These are phyloP conservation scores for Diadema setosum DNA, from an alignment of 35 echinoderm and acorn worm genomes.

Conservation along the genomic window DNA sequence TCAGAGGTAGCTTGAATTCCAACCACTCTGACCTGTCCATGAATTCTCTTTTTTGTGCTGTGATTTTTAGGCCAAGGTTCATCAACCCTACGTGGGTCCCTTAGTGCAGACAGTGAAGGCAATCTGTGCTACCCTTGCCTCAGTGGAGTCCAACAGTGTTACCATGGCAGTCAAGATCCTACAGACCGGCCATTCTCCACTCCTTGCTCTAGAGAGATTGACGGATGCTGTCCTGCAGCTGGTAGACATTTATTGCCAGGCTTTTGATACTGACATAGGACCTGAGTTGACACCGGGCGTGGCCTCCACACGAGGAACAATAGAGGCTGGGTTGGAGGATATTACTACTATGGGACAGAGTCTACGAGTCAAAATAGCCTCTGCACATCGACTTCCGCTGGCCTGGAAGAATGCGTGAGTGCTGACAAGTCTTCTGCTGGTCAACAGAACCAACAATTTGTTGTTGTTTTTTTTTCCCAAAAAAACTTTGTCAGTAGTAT, in stretches of 20 bases:
- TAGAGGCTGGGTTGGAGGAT: constrained; percentile 33
- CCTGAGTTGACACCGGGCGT: constrained; percentile 64
- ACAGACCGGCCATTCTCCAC: constrained; percentile 7
- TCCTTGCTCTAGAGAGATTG: neutral
- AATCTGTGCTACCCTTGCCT: constrained; percentile 80
- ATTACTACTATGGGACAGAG: constrained; percentile 69
- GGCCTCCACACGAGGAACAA: neutral
- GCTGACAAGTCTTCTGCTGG: no score
- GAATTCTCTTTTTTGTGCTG: no score
- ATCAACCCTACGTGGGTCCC: constrained; percentile 12
- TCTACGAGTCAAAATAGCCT: constrained; percentile 54
- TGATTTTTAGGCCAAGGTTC: constrained; percentile 10
- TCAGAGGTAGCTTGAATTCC: no score
- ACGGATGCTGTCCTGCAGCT: constrained; percentile 61
- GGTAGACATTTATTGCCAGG: constrained; percentile 83
- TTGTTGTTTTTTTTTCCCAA: no score
- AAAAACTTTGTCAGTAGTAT: no score
- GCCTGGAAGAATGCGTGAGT: constrained; percentile 78
- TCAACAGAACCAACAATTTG: no score
- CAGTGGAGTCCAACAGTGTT: constrained; percentile 84
- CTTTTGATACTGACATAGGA: constrained; percentile 90
- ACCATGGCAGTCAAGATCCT: constrained; percentile 45
- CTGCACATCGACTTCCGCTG: constrained; percentile 66
- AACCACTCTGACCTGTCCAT: no score
- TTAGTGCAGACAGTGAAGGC: constrained; percentile 90